A percentile compares a stretch with the other conserved stretches of the same genome.
Evolutionary conservation across 2,888 invertebrate species (phyloP).

Genomic region (Acleris holmiana): DNA sequence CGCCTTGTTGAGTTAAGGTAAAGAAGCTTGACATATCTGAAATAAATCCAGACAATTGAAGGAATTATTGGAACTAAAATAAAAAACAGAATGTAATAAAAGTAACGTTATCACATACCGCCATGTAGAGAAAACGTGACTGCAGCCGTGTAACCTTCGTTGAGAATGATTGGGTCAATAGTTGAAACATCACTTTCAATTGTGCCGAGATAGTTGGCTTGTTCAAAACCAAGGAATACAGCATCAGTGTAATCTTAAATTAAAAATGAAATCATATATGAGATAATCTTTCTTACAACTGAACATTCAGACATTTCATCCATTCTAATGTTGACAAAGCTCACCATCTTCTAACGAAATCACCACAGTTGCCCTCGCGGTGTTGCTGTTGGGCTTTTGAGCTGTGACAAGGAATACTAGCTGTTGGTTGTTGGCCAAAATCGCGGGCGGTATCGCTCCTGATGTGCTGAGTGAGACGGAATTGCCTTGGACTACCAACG

Average conservation of each 20-base stretch:
- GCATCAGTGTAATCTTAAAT: constrained; percentile 39
- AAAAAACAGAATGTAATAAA: no score
- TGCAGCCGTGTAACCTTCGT: constrained; percentile 37
- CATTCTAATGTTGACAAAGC: not conserved
- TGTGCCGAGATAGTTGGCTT: constrained; percentile 41
- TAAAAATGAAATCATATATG: not conserved
- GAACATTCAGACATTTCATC: not conserved
- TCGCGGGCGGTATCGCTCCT: constrained; percentile 32
- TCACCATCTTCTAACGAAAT: constrained; percentile 25
- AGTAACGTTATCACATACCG: constrained; percentile 29
- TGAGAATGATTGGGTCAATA: constrained; percentile 37
- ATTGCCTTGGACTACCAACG: constrained; percentile 30
- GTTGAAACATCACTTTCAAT: constrained; percentile 33
- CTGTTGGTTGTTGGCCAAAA: constrained; percentile 40
- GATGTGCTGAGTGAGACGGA: constrained; percentile 31
- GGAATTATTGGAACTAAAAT: no score
- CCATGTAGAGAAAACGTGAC: constrained; percentile 39
- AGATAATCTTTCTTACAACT: not conserved
- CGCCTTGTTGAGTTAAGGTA: constrained; percentile 23
- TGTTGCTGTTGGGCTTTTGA: constrained; percentile 32
- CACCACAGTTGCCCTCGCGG: constrained; percentile 35
- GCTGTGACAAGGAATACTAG: constrained; percentile 43
- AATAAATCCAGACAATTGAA: no score
- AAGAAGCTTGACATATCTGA: constrained; percentile 40
- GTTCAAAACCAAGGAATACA: constrained; percentile 43